Evolutionary conservation across 2,113 vertebrate genomes (phyloP), one percentile per base, ranked within the genome.

Genomic region (Centropristis striata): DNA sequence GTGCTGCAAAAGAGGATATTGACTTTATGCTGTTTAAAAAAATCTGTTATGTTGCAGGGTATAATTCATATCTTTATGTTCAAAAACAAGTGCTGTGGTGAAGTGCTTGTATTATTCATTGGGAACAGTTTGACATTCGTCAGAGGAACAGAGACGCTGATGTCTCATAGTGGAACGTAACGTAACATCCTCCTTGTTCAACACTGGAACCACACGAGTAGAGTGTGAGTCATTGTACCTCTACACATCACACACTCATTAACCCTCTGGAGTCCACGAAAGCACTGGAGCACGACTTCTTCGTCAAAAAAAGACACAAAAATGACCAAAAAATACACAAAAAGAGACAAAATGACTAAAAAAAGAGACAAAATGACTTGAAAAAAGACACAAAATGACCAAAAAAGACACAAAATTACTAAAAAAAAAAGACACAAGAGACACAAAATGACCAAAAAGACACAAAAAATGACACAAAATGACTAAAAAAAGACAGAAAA

Each of bases 91-190:
- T 49, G 53, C 14, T 37, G 5, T 2, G 20, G 20, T 77, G 41
- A 63, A 76, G 55, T 63, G 28, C 27, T 15, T 59, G 57, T 51
- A 66, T 78, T 70, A 77, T 78, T 70, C 37, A 75, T 74, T 42
- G 27, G 12, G 42, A 55, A 57, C 18, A 44, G 41, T 60, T 75
- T 60, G 39, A 32, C 46, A 32, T 63, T 18, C 23, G 32, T 59
- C 46, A 37, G n/a, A 27, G 18, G 11, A 23, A 41, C 47, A 54
- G 1, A 14, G 37, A 67, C 8, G 5, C 27, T n/a, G 8, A 55
- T 8, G 36, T 65, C 44, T 57, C 5, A 23, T 49, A 16, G 47
- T 67, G 46, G 7, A 71, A 57, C 59, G 65, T 20, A 71, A 57
- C 59, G 65, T 20, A 5, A 21, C 37, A 21, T 14, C 20, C 20